A percentile compares a stretch with the other conserved stretches of the same genome.
Evolutionary conservation across 2,888 invertebrate species (phyloP).

Genomic region (Leptinotarsa peninsularis): DNA sequence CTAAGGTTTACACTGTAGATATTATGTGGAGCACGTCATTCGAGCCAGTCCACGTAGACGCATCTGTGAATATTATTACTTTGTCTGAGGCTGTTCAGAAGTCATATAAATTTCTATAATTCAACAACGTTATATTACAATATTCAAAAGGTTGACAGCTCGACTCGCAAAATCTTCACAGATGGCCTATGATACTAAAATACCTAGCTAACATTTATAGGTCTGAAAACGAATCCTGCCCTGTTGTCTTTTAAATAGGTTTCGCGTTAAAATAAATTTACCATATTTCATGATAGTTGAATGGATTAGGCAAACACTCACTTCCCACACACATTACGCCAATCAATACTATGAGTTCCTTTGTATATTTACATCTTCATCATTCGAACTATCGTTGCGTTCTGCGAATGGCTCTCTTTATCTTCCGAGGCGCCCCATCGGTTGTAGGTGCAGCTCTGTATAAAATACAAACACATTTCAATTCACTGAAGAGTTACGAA

Average conservation of each 20-base stretch:
- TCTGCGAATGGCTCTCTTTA: slow-evolving; percentile 67
- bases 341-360: slow-evolving; percentile 32
- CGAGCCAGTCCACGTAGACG: slow-evolving; percentile 14
- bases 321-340: slow-evolving; percentile 34
- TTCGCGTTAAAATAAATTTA: slow-evolving; percentile 36
- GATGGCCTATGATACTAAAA: slow-evolving; percentile 48
- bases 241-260: slow-evolving; percentile 37
- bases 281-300: slow-evolving; percentile 34
- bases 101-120: slow-evolving; percentile 34
- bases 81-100: slow-evolving; percentile 11
- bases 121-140: slow-evolving; percentile 57
- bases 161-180: slow-evolving; percentile 51
- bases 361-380: slow-evolving; percentile 41
- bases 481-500: too few species aligned
- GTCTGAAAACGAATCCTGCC: slow-evolving; percentile 52
- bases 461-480: slow-evolving; percentile 30
- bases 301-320: slow-evolving; percentile 37
- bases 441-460: slow-evolving; percentile 55
- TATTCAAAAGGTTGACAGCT: slow-evolving; percentile 38
- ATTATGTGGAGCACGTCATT: slow-evolving; percentile 3
- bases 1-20: slow-evolving; percentile 59
- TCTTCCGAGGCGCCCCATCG: slow-evolving; percentile 61
- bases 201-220: slow-evolving; percentile 54
- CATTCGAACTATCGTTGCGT: slow-evolving; percentile 60
- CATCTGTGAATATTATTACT: slow-evolving; percentile 39